Percentiles rank a stretch among this genome's conserved stretches.
Conservation (phyloP, 1,140 invertebrate genomes). For the Hormaphis cornu region DNA sequence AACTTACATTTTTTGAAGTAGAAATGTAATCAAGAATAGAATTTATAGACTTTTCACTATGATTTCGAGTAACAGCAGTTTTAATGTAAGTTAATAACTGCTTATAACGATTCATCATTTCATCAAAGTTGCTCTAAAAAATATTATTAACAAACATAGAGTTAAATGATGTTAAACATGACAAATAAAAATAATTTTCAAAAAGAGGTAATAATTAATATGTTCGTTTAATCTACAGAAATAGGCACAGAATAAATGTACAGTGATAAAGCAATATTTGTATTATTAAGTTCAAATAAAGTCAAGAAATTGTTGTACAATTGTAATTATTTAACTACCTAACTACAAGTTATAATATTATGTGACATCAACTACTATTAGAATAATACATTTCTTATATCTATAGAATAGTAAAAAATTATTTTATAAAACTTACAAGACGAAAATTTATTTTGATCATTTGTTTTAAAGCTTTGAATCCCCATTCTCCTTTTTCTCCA, state of each 20-base stretch:
- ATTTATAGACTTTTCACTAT: conserved; percentile 99
- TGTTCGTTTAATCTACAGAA: no score
- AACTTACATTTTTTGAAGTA: conserved; percentile 89
- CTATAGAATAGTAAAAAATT: no score
- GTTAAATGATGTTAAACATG: not conserved
- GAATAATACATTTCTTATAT: no score
- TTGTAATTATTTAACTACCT: not conserved
- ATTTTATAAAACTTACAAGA: conserved; percentile 55
- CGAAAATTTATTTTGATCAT: conserved; percentile 99
- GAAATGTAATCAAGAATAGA: conserved; percentile 99
- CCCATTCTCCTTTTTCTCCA: conserved; percentile 99
- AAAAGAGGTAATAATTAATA: no score
- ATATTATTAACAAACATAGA: not conserved
- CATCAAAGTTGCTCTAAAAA: conserved; percentile 74
- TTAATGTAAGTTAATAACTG: conserved; percentile 96
- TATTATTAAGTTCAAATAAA: no score
- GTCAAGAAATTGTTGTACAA: no score
- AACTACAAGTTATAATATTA: not conserved
- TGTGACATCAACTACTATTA: not conserved
- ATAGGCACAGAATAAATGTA: no score
- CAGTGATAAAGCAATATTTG: no score
- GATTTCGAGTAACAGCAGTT: conserved; percentile 96
- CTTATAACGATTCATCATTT: conserved; percentile 97
- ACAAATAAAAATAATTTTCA: no score
- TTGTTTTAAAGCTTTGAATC: conserved; percentile 99